A percentile compares a stretch with the other conserved stretches of the same genome.
These are phyloP conservation scores for Sebastes itinus DNA, from an alignment of 2,797 vertebrate genomes.

Conservation along the genomic window DNA sequence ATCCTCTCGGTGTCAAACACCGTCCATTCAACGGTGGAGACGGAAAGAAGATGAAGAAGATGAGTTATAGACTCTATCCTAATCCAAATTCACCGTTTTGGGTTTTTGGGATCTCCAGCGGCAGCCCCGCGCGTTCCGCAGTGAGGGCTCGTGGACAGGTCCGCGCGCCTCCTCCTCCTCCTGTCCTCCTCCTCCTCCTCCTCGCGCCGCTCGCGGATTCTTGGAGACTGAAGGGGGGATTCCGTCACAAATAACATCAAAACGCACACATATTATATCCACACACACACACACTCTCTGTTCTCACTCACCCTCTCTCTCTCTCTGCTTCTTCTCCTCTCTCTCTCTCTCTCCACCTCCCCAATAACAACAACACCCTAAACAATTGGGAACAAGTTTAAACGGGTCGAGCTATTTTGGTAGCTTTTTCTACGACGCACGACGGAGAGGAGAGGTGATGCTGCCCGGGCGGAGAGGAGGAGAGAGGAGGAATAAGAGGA, in stretches of 20 bases:
- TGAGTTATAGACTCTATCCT: slow-evolving; percentile 36
- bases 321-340: background rate
- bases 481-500: slow-evolving; percentile 38
- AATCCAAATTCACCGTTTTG: slow-evolving; percentile 51
- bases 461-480: slow-evolving; percentile 44
- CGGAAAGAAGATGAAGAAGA: background rate
- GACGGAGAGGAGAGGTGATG: slow-evolving; percentile 30
- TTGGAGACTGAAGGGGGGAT: slow-evolving; percentile 78
- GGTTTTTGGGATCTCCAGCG: slow-evolving; percentile 70
- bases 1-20: slow-evolving; percentile 65
- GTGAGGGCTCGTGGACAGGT: slow-evolving; percentile 82
- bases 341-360: slow-evolving; percentile 22
- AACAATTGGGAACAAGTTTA: slow-evolving; percentile 66
- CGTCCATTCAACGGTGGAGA: slow-evolving; percentile 39
- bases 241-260: slow-evolving; percentile 79
- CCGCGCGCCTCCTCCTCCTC: slow-evolving; percentile 76
- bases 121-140: slow-evolving; percentile 81
- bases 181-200: slow-evolving; percentile 56
- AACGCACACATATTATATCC: slow-evolving; percentile 29
- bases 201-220: slow-evolving; percentile 75
- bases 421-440: slow-evolving; percentile 16
- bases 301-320: slow-evolving; percentile 1
- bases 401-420: slow-evolving; percentile 52
- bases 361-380: background rate
- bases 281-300: background rate